A percentile compares a stretch with the other conserved stretches of the same genome.
Evolutionary conservation across 2,888 invertebrate genomes (phyloP).

Genomic region (Nezara viridula): DNA sequence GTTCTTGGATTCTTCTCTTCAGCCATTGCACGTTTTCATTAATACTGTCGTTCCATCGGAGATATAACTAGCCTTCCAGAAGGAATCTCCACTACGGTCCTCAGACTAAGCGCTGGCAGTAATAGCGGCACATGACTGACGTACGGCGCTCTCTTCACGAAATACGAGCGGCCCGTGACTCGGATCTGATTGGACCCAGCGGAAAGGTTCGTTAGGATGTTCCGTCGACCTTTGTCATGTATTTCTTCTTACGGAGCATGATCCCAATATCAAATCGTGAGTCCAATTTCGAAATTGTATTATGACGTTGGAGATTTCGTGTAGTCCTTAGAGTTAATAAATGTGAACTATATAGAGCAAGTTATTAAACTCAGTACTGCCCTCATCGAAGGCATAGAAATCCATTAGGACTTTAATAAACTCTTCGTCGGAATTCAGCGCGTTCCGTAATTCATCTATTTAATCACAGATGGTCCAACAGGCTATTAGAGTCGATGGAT

Average conservation of each 20-base stretch:
- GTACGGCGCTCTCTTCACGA: not conserved
- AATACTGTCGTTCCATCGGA: not conserved
- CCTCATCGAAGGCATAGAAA: no score
- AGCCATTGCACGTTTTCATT: no score
- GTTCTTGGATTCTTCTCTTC: no score
- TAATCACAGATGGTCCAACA: no score
- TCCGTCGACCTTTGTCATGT: not conserved
- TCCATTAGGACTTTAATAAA: no score
- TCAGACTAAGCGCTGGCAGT: not conserved
- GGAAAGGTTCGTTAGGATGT: not conserved
- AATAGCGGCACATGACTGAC: conserved; percentile 31
- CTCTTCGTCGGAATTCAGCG: no score
- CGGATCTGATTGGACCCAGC: not conserved
- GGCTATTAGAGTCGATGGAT: no score
- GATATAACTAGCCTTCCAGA: not conserved
- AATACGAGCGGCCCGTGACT: conserved; percentile 43
- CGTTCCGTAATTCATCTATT: no score
- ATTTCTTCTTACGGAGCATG: not conserved
- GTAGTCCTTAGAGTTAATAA: not conserved
- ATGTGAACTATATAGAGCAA: no score
- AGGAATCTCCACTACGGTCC: not conserved
- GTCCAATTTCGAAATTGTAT: not conserved
- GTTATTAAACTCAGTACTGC: no score
- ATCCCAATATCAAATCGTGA: not conserved
- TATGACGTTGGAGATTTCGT: not conserved